phyloP scores from a whole-genome alignment of 2,113 vertebrate genomes.

The Fulmarus glacialis region DNA sequence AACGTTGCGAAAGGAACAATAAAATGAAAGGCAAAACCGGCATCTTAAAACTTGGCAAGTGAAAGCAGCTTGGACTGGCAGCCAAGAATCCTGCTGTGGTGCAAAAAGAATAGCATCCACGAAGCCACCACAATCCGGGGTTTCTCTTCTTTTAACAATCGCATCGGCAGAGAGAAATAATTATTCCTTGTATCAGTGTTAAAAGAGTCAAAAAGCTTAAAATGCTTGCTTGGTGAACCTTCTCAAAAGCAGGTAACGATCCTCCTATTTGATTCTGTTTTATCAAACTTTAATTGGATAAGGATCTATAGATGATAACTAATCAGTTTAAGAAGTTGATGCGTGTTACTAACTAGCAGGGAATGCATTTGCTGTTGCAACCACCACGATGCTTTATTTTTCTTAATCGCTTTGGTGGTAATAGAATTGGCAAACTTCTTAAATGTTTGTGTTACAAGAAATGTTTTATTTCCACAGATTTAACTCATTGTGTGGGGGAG shows the following conservation, averaged over 20 bases:
- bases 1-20: slow-evolving; percentile 72
- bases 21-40: slow-evolving; percentile 77
- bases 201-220: slow-evolving; percentile 68
- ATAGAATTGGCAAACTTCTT: not conserved
- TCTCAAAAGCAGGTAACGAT: slow-evolving; percentile 46
- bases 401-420: not conserved
- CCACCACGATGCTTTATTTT: not conserved
- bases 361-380: not conserved
- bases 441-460: not conserved
- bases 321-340: not conserved
- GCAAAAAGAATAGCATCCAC: slow-evolving; percentile 72
- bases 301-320: not conserved
- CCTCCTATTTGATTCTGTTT: slow-evolving; percentile 27
- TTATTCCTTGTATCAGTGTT: slow-evolving; percentile 61
- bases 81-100: slow-evolving; percentile 90
- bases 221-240: slow-evolving; percentile 43
- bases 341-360: not conserved
- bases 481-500: not conserved
- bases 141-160: slow-evolving; percentile 48
- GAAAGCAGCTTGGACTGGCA: slow-evolving; percentile 82
- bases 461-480: slow-evolving; percentile 9
- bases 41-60: slow-evolving; percentile 82
- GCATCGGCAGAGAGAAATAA: slow-evolving; percentile 56
- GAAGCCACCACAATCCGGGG: slow-evolving; percentile 47
- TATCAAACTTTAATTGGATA: not conserved